These are phyloP conservation scores for Hydraecia micacea DNA, from an alignment of 2,888 invertebrate genomes.

Conservation along the genomic window DNA sequence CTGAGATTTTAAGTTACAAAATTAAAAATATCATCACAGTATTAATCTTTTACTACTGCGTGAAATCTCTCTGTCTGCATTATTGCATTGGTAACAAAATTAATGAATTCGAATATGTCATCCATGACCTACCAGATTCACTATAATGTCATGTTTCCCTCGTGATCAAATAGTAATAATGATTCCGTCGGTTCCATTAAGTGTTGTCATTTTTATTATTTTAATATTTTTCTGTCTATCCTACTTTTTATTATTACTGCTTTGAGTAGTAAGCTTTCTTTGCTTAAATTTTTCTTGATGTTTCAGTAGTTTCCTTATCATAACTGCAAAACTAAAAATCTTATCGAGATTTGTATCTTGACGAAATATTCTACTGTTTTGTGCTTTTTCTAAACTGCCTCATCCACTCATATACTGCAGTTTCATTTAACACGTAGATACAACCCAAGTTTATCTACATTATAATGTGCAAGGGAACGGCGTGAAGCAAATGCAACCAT, in stretches of 20 bases:
- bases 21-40: background rate
- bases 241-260: constrained; percentile 4
- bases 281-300: background rate
- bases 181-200: constrained; percentile 25
- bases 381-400: constrained; percentile 55
- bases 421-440: constrained; percentile 61
- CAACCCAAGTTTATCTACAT: constrained; percentile 62
- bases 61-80: background rate
- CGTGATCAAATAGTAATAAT: constrained; percentile 6
- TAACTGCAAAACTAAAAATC: background rate
- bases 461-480: constrained; percentile 66
- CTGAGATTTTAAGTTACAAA: too few species aligned
- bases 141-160: background rate
- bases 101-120: background rate
- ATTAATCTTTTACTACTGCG: background rate
- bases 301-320: constrained; percentile 8
- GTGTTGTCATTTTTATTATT: constrained; percentile 24
- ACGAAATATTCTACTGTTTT: constrained; percentile 15
- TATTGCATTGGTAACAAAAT: background rate
- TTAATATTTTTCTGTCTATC: constrained; percentile 20
- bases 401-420: constrained; percentile 56
- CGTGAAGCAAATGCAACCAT: constrained; percentile 78
- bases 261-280: background rate
- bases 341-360: constrained; percentile 34
- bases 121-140: constrained; percentile 28